Percentiles rank a stretch among this genome's conserved stretches.
Evolutionary conservation across 1,140 invertebrate genomes (phyloP).

Genomic region (Periplaneta americana): DNA sequence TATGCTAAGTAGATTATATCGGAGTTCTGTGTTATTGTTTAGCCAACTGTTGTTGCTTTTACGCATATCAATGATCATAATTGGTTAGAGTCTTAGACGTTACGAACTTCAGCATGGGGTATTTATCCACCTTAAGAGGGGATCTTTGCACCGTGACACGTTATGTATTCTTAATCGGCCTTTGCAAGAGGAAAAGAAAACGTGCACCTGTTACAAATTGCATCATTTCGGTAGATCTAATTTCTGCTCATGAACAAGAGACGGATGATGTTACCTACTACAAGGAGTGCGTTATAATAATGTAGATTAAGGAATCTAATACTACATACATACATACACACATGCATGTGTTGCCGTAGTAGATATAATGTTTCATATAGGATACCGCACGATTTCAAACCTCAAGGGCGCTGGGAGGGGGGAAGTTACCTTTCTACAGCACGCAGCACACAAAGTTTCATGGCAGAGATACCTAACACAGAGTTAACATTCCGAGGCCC

Average conservation of each 20-base stretch:
- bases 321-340: neutral
- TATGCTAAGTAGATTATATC: no score
- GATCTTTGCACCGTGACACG: no score
- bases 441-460: neutral
- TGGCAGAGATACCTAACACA: no score
- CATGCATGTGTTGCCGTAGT: neutral
- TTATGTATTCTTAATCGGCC: no score
- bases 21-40: no score
- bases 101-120: no score
- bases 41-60: no score
- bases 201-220: neutral
- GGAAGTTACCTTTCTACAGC: neutral
- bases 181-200: no score
- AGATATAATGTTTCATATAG: neutral
- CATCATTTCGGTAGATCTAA: neutral
- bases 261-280: neutral
- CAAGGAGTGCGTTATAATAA: neutral
- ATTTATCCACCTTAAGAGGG: no score
- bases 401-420: neutral
- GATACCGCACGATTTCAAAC: neutral
- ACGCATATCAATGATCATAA: no score
- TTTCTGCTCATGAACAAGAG: neutral
- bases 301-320: neutral
- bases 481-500: neutral
- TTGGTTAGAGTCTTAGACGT: no score